Conservation (phyloP, 2,113 vertebrate genomes). For the Centrocercus urophasianus region DNA sequence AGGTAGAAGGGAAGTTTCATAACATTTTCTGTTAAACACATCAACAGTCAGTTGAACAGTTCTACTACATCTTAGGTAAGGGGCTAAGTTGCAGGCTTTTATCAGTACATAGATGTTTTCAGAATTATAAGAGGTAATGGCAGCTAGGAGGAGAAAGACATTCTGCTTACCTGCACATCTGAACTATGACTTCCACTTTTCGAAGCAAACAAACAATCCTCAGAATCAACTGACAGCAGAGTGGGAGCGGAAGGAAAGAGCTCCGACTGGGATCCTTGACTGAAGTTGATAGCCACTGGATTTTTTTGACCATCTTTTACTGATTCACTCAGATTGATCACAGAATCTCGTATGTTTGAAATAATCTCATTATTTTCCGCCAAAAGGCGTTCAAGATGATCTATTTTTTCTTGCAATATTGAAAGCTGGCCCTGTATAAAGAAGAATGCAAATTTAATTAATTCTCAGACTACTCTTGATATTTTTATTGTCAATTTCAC, state of each 20-base stretch:
- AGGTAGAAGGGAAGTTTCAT: neutral
- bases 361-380: slow-evolving; percentile 93
- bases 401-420: slow-evolving; percentile 91
- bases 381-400: slow-evolving; percentile 88
- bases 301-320: slow-evolving; percentile 78
- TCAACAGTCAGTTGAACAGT: neutral
- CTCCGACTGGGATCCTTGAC: slow-evolving; percentile 71
- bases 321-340: slow-evolving; percentile 86
- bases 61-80: neutral
- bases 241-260: slow-evolving; percentile 49
- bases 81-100: neutral
- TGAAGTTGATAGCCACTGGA: slow-evolving; percentile 77
- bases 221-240: slow-evolving; percentile 68
- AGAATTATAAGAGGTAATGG: neutral
- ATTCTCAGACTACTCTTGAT: neutral
- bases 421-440: slow-evolving; percentile 85
- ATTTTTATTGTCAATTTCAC: neutral
- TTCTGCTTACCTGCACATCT: slow-evolving; percentile 83
- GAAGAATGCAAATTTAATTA: slow-evolving; percentile 1
- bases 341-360: slow-evolving; percentile 87
- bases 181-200: slow-evolving; percentile 68
- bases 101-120: neutral
- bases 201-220: slow-evolving; percentile 80
- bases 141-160: neutral
- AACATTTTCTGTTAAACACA: neutral